These are phyloP conservation scores for Triplophysa siluroides DNA, from an alignment of 2,113 vertebrate species.

Conservation along the genomic window DNA sequence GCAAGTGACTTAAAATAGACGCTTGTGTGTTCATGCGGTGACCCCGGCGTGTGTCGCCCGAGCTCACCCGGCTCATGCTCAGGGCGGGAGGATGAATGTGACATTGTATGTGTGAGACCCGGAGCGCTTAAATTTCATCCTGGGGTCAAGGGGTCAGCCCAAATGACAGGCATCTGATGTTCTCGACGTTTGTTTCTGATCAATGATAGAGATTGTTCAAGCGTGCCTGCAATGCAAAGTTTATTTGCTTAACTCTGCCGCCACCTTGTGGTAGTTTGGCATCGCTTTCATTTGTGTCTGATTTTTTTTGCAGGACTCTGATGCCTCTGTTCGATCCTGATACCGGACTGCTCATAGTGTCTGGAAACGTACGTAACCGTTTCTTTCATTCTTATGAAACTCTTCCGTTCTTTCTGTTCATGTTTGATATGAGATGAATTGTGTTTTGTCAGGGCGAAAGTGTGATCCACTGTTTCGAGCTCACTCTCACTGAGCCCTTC, in stretches of 20 bases:
- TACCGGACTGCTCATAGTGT: slow-evolving; percentile 83
- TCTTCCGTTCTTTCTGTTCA: not conserved
- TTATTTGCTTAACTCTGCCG: not conserved
- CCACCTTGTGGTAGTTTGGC: slow-evolving; percentile 26
- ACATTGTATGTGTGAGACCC: not conserved
- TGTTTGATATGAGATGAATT: not conserved
- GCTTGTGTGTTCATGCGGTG: not conserved
- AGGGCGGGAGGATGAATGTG: slow-evolving; percentile 10
- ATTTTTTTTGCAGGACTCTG: slow-evolving; percentile 70
- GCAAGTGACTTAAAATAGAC: slow-evolving; percentile 31
- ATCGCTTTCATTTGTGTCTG: not conserved
- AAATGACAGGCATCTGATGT: not conserved
- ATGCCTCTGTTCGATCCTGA: slow-evolving; percentile 87
- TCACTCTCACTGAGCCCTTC: slow-evolving; percentile 69
- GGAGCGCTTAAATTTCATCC: not conserved
- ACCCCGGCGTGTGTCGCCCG: not conserved
- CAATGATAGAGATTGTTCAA: not conserved
- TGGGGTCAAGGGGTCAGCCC: not conserved
- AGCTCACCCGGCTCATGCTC: not conserved
- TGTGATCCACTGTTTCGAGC: slow-evolving; percentile 84
- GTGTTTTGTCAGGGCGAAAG: slow-evolving; percentile 80
- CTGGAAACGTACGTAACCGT: slow-evolving; percentile 80
- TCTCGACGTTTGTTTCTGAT: not conserved
- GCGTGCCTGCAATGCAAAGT: not conserved
- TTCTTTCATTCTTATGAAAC: not conserved